Percentiles rank a stretch among this genome's conserved stretches.
phyloP scores from a whole-genome alignment of 2,888 invertebrate genomes.

The Byasa hedistus region DNA sequence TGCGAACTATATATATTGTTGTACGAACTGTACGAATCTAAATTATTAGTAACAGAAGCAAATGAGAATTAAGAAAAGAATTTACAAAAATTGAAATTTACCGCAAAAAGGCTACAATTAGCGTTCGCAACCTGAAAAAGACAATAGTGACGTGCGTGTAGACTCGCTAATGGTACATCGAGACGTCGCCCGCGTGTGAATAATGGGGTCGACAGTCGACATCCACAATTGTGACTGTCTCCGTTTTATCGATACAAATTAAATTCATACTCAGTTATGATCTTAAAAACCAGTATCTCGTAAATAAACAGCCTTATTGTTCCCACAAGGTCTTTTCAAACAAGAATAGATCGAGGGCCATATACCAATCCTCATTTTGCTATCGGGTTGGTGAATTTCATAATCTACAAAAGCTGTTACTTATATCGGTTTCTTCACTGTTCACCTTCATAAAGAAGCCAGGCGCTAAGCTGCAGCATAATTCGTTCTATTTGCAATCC shows the following conservation, averaged over 20 bases:
- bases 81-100: conserved; percentile 13
- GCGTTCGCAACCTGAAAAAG: conserved; percentile 43
- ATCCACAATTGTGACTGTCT: conserved; percentile 10
- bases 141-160: conserved; percentile 68
- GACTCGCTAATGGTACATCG: conserved; percentile 59
- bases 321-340: no score
- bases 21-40: no score
- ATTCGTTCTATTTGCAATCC: conserved; percentile 19
- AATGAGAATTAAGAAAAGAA: neutral
- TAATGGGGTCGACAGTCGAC: conserved; percentile 40
- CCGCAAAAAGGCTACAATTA: conserved; percentile 37
- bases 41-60: neutral
- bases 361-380: no score
- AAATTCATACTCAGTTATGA: conserved; percentile 16
- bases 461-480: neutral
- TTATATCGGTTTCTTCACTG: no score
- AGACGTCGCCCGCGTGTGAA: conserved; percentile 54
- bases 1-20: no score
- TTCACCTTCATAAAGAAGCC: no score
- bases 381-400: no score
- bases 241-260: conserved; percentile 26
- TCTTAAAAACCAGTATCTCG: no score
- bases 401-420: no score
- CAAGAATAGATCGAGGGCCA: no score
- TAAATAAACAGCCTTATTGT: no score